These are phyloP conservation scores for Alauda arvensis DNA, from an alignment of 2,797 vertebrate species.

Conservation along the genomic window DNA sequence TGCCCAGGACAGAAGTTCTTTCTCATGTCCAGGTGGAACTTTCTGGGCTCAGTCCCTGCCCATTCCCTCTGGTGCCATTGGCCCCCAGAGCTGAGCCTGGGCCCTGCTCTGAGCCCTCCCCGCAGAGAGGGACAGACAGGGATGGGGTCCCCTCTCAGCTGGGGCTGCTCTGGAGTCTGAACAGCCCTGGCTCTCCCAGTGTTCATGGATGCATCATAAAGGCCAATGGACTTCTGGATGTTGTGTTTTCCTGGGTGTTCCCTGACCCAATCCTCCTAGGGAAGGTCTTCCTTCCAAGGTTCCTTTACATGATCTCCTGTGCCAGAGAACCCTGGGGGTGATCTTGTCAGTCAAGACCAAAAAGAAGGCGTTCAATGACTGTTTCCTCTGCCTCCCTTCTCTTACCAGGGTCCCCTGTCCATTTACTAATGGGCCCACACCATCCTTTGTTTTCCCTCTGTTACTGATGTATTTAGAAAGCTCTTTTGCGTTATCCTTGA, in stretches of 20 bases:
- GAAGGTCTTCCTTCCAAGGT: too few relatives aligned
- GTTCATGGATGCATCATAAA: accelerated
- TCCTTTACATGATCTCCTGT: background rate
- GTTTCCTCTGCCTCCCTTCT: background rate
- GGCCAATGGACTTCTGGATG: too few relatives aligned
- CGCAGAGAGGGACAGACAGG: background rate
- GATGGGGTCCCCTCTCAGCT: background rate
- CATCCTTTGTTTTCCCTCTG: background rate
- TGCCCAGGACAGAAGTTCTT: background rate
- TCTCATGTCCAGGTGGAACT: accelerated
- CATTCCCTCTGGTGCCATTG: background rate
- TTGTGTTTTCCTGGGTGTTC: background rate
- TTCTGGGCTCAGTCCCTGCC: background rate
- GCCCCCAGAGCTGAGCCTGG: background rate
- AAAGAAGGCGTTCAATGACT: background rate
- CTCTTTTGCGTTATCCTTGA: background rate
- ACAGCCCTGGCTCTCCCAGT: background rate
- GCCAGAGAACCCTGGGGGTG: background rate
- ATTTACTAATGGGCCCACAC: background rate
- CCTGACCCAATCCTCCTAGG: background rate
- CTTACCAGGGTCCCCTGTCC: background rate
- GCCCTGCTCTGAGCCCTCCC: background rate
- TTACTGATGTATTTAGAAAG: background rate
- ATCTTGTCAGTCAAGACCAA: background rate
- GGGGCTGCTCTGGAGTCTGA: background rate